phyloP scores from a whole-genome alignment of 2,888 invertebrate species.

The Campaea margaritaria region DNA sequence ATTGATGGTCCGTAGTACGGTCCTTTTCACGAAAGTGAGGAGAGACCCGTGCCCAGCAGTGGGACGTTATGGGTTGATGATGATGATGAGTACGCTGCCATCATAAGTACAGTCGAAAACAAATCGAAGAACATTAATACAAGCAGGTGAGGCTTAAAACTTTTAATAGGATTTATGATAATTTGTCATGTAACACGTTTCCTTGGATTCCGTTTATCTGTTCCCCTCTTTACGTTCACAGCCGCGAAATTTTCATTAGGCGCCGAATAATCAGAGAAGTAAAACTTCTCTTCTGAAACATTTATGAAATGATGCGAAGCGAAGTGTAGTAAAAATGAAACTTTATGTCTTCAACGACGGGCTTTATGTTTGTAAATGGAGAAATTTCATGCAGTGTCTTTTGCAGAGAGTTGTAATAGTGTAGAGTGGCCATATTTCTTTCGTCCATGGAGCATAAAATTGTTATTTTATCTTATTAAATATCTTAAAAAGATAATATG shows the following conservation, averaged over 20 bases:
- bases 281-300: conserved; percentile 51
- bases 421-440: too few species aligned
- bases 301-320: conserved; percentile 55
- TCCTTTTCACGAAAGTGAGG: too few species aligned
- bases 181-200: conserved; percentile 12
- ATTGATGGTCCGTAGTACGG: too few species aligned
- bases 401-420: conserved; percentile 17
- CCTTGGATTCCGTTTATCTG: conserved; percentile 13
- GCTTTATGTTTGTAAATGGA: conserved; percentile 52
- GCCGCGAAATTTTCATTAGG: conserved; percentile 49
- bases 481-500: too few species aligned
- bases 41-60: too few species aligned
- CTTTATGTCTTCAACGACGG: conserved; percentile 51
- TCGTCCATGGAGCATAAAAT: too few species aligned
- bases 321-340: conserved; percentile 58
- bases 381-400: conserved; percentile 49
- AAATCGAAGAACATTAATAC: not conserved
- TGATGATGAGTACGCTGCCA: too few species aligned
- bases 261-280: conserved; percentile 43
- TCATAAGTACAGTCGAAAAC: too few species aligned
- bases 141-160: not conserved
- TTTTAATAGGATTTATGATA: not conserved
- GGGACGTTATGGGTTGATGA: too few species aligned
- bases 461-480: not conserved
- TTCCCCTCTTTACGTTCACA: conserved; percentile 19